Evolutionary conservation across 2,888 invertebrate genomes (phyloP).

Genomic region (Cantharis flavilabris): DNA sequence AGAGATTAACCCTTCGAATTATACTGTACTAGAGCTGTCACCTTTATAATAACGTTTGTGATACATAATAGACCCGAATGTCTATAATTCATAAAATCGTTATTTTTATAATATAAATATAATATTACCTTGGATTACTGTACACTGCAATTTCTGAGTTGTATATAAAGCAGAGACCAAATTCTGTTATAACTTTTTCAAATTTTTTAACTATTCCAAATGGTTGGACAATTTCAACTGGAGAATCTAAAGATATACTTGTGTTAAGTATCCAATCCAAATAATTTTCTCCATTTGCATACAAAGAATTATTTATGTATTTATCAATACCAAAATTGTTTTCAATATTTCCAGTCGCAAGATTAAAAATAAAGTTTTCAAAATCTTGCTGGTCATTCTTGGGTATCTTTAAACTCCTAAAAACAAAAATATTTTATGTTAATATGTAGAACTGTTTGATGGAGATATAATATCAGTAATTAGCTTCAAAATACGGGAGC

Average conservation of each 20-base stretch:
- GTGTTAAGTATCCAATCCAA: constrained; percentile 12
- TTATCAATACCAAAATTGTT: background rate
- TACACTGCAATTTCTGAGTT: constrained; percentile 13
- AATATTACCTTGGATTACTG: background rate
- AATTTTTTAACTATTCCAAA: constrained; percentile 4
- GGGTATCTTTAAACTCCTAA: background rate
- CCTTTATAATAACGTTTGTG: no score
- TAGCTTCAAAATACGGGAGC: no score
- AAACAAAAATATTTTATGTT: background rate
- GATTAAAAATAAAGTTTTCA: background rate
- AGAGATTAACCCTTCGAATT: no score
- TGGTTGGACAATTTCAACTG: background rate
- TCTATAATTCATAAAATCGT: no score
- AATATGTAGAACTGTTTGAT: no score
- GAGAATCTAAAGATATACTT: background rate
- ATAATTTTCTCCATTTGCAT: constrained; percentile 8
- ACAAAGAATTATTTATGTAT: constrained; percentile 3
- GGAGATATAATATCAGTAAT: no score
- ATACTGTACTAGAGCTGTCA: no score
- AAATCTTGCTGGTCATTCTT: background rate
- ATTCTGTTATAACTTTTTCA: constrained; percentile 8
- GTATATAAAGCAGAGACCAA: constrained; percentile 14
- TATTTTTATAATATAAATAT: no score
- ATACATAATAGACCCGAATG: no score
- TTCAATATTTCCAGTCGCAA: background rate